These are phyloP conservation scores for Aurelia coerulea DNA, from an alignment of 30 jellyfish, hydroid and myxozoan species.

Conservation along the genomic window DNA sequence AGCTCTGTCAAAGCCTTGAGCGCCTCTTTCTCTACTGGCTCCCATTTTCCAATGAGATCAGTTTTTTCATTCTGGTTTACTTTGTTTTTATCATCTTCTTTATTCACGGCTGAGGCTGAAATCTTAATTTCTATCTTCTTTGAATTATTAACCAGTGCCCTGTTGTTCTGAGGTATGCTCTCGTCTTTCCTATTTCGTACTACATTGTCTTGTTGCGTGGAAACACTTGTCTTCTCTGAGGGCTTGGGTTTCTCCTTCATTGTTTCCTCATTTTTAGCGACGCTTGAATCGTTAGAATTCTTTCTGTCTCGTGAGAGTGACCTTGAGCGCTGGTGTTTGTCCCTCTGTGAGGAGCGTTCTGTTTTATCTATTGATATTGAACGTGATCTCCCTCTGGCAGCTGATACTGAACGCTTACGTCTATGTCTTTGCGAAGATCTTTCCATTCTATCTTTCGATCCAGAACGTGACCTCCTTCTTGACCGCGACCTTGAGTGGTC, in stretches of 20 bases:
- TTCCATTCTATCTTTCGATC: neutral
- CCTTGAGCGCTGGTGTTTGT: neutral
- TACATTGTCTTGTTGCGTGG: neutral
- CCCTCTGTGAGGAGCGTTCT: neutral
- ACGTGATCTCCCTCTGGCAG: too few relatives aligned
- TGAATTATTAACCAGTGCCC: neutral
- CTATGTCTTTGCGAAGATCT: too few relatives aligned
- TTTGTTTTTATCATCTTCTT: neutral
- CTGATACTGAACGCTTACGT: neutral
- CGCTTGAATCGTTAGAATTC: too few relatives aligned
- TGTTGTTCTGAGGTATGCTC: neutral
- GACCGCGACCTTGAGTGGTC: neutral
- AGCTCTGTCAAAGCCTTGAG: conserved; percentile 60
- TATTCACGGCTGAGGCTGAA: neutral
- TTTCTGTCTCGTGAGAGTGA: neutral
- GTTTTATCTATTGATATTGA: neutral
- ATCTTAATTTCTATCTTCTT: conserved; percentile 51
- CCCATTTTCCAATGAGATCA: conserved; percentile 71
- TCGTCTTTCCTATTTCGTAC: neutral
- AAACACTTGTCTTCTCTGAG: neutral
- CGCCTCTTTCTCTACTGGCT: conserved; percentile 56
- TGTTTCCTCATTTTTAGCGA: too few relatives aligned
- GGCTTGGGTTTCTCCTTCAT: too few relatives aligned
- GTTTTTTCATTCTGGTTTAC: neutral
- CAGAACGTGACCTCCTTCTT: conserved; percentile 1